Percentiles rank a stretch among this genome's conserved stretches.
Evolutionary conservation across 2,113 vertebrate genomes (phyloP).

Genomic region (Chloropsis hardwickii): DNA sequence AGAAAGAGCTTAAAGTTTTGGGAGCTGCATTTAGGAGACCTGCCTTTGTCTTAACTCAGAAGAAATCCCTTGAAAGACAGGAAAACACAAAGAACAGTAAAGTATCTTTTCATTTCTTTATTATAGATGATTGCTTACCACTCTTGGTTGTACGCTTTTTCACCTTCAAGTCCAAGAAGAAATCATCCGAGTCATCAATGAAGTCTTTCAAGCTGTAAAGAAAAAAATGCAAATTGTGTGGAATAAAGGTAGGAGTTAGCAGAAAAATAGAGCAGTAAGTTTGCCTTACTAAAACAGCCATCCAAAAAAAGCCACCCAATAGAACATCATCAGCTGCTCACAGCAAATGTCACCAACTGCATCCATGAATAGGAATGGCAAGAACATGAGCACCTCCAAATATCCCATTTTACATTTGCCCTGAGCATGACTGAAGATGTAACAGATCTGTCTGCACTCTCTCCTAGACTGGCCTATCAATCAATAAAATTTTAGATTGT

Average conservation of each 20-base stretch:
- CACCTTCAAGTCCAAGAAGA: background rate
- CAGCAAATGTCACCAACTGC: background rate
- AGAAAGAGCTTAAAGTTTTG: background rate
- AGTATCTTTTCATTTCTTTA: background rate
- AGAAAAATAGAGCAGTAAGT: background rate
- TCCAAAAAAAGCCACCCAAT: background rate
- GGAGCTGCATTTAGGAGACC: background rate
- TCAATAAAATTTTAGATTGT: background rate
- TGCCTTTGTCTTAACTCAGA: background rate
- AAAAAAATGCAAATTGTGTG: background rate
- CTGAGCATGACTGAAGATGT: background rate
- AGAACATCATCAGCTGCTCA: background rate
- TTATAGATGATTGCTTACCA: background rate
- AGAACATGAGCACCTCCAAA: background rate
- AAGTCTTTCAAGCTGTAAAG: constrained; percentile 10
- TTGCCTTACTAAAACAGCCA: background rate
- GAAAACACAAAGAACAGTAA: background rate
- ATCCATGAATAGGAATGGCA: background rate
- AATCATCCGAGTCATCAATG: background rate
- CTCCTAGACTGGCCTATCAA: accelerated
- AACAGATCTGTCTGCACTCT: background rate
- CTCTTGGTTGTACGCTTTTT: background rate
- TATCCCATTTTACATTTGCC: background rate
- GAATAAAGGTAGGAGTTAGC: background rate
- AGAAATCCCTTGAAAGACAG: background rate